Percentiles rank a stretch among this genome's conserved stretches.
Conservation (phyloP, 2,888 invertebrate genomes). For the Drosophila testacea region DNA sequence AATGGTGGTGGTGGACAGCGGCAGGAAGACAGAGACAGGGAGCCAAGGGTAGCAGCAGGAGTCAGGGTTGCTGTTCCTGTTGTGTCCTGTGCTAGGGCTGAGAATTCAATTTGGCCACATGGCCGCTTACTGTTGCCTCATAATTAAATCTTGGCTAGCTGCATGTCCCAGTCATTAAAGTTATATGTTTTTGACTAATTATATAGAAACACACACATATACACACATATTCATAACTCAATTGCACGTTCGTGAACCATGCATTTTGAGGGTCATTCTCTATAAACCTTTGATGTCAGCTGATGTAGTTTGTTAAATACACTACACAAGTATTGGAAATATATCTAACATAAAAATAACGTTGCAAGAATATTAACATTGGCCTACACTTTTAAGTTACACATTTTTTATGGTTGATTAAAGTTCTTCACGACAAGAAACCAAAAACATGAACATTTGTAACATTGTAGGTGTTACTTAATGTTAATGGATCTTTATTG, state of each 20-base stretch:
- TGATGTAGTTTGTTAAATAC: conserved; percentile 26
- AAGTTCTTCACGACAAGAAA: too few species aligned
- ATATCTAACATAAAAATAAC: too few species aligned
- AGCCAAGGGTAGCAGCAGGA: neutral
- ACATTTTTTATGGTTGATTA: too few species aligned
- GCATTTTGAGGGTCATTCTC: conserved; percentile 7
- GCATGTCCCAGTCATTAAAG: conserved; percentile 68
- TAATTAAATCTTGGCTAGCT: conserved; percentile 68
- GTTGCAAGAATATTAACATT: too few species aligned
- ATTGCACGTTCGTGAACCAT: conserved; percentile 38
- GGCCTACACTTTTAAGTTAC: too few species aligned
- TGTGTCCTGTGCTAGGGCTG: conserved; percentile 21
- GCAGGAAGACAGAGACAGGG: neutral
- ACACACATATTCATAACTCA: conserved; percentile 47
- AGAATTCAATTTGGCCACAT: conserved; percentile 59
- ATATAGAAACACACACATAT: conserved; percentile 42
- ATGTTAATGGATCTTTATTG: too few species aligned
- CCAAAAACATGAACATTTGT: too few species aligned
- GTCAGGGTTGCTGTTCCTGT: conserved; percentile 5
- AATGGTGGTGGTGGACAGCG: neutral
- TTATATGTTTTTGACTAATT: conserved; percentile 71
- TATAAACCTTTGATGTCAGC: conserved; percentile 18
- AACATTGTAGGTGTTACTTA: neutral
- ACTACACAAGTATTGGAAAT: conserved; percentile 25
- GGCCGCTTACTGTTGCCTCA: conserved; percentile 61